phyloP scores from a whole-genome alignment of 53 echinoderm and acorn worm genomes.

The Zoroaster sp. region DNA sequence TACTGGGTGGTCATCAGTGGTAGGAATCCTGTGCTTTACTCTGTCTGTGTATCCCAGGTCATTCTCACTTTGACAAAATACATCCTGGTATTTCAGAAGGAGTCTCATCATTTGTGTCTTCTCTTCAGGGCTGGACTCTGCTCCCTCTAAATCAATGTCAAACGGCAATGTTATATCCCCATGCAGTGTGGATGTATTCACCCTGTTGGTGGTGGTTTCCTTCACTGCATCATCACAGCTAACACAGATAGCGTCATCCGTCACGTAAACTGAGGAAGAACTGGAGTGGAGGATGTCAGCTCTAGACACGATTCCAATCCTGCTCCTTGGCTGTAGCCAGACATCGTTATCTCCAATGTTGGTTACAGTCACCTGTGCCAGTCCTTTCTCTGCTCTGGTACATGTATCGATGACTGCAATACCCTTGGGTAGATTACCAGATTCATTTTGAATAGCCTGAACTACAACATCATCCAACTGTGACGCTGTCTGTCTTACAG shows the following conservation, averaged over 20 bases:
- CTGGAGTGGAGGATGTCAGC: not conserved
- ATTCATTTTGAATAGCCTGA: not conserved
- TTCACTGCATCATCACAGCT: not conserved
- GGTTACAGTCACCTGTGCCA: constrained; percentile 9
- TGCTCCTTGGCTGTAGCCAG: constrained; percentile 39
- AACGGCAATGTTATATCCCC: not conserved
- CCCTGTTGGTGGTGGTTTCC: not conserved
- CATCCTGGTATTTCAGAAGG: constrained; percentile 14
- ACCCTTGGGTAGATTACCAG: constrained; percentile 28
- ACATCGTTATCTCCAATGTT: constrained; percentile 42
- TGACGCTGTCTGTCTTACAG: constrained; percentile 1
- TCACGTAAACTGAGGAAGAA: not conserved
- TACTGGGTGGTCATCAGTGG: constrained; percentile 10
- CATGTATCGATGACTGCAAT: constrained; percentile 21
- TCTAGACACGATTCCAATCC: not conserved
- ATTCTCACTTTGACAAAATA: constrained; percentile 22
- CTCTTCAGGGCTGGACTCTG: not conserved
- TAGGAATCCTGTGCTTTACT: constrained; percentile 27
- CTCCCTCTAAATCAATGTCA: not conserved
- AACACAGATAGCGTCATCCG: not conserved
- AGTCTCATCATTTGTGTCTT: not conserved
- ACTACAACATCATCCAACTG: constrained; percentile 3
- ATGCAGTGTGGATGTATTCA: not conserved
- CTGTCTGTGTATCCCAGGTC: constrained; percentile 54
- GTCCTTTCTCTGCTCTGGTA: constrained; percentile 4